Conservation (phyloP, 2,113 vertebrate species). For the Nesoenas mayeri region DNA sequence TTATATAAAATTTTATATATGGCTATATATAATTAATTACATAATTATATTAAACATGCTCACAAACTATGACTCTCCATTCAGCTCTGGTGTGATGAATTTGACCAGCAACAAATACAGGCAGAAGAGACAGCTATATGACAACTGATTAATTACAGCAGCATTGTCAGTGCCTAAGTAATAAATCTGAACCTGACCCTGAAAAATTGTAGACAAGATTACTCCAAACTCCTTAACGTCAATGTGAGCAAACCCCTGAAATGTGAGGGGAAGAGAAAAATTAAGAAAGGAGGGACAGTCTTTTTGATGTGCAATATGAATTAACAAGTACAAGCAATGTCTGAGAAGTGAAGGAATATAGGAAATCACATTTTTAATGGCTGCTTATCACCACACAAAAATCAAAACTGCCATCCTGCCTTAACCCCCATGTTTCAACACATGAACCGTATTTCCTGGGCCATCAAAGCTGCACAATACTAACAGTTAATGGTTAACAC, state of each 20-base stretch:
- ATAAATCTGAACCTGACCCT: constrained; percentile 30
- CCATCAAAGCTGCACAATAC: constrained; percentile 10
- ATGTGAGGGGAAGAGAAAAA: background rate
- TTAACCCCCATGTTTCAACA: background rate
- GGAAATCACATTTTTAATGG: background rate
- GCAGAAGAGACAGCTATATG: background rate
- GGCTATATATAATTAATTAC: background rate
- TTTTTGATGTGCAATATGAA: background rate
- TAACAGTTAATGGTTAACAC: constrained; percentile 71
- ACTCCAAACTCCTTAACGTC: background rate
- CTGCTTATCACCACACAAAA: background rate
- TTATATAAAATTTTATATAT: background rate
- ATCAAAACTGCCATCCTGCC: background rate
- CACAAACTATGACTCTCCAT: background rate
- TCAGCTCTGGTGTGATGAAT: background rate
- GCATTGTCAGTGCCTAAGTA: background rate
- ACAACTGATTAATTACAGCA: background rate
- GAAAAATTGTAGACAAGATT: background rate
- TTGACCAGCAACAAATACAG: background rate
- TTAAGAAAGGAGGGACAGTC: background rate
- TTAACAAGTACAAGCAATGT: background rate
- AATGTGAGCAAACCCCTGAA: background rate
- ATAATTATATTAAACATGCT: background rate
- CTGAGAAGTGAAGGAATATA: background rate
- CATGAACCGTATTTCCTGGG: background rate